A percentile compares a stretch with the other conserved stretches of the same genome.
Conservation (phyloP, 2,797 vertebrate species). For the Novumbra hubbsi region DNA sequence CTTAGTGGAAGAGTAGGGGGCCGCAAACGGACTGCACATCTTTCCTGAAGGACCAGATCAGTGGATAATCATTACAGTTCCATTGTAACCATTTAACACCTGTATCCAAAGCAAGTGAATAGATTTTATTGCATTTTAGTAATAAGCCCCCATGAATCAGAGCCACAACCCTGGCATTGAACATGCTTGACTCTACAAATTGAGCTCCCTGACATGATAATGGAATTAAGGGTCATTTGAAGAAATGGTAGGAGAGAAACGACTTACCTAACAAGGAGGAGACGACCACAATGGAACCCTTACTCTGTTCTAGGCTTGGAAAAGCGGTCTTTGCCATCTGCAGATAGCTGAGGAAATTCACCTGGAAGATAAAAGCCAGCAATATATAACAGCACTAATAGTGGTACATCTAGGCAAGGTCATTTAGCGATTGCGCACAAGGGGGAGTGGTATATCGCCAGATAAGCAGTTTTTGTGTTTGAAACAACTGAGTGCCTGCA, state of each 20-base stretch:
- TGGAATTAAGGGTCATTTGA: neutral
- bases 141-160: too few relatives aligned
- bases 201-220: too few relatives aligned
- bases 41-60: constrained; percentile 68
- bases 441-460: too few relatives aligned
- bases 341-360: constrained; percentile 88
- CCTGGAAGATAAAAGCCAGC: constrained; percentile 59
- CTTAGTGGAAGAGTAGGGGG: constrained; percentile 80
- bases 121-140: too few relatives aligned
- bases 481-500: too few relatives aligned
- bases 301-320: constrained; percentile 73
- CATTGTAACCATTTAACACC: too few relatives aligned
- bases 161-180: too few relatives aligned
- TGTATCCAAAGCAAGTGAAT: too few relatives aligned
- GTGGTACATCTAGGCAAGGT: too few relatives aligned
- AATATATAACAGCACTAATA: neutral
- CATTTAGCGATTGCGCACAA: too few relatives aligned
- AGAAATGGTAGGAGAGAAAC: neutral
- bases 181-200: too few relatives aligned
- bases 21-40: constrained; percentile 71
- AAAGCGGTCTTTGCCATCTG: constrained; percentile 79
- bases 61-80: neutral
- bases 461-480: too few relatives aligned
- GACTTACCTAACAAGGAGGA: constrained; percentile 82
- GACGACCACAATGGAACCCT: constrained; percentile 80